Evolutionary conservation across 2,113 vertebrate genomes (phyloP).

Genomic region (Amblyornis subalaris): DNA sequence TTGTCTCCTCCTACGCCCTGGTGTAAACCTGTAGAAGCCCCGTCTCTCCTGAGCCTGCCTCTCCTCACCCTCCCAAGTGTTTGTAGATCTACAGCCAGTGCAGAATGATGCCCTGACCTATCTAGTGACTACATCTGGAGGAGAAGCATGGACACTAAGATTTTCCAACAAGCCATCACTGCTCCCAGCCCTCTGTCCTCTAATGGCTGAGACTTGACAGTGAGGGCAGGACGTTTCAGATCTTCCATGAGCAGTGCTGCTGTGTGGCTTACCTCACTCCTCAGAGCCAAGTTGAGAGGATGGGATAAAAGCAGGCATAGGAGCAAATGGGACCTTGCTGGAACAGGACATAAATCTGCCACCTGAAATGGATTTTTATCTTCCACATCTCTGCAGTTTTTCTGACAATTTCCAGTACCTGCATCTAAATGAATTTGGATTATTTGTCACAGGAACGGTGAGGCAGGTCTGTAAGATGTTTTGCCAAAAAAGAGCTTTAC

Average conservation of each 20-base stretch:
- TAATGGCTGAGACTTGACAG: rapidly evolving
- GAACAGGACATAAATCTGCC: not conserved
- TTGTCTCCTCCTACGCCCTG: not conserved
- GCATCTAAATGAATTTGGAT: not conserved
- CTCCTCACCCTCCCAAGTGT: too few relatives aligned
- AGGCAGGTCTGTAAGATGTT: not conserved
- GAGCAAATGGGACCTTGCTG: not conserved
- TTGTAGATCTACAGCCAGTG: not conserved
- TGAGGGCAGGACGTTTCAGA: not conserved
- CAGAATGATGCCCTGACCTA: not conserved
- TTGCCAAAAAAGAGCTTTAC: not conserved
- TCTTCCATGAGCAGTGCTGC: not conserved
- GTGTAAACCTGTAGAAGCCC: not conserved
- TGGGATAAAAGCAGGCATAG: not conserved
- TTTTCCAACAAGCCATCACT: not conserved
- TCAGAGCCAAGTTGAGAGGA: not conserved
- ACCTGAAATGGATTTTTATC: not conserved
- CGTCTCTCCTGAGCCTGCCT: not conserved
- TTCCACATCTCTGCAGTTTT: not conserved
- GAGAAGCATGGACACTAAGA: not conserved
- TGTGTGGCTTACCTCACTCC: not conserved
- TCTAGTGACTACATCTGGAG: not conserved
- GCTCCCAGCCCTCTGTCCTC: not conserved
- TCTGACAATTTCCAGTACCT: not conserved
- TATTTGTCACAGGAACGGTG: not conserved